A percentile compares a stretch with the other conserved stretches of the same genome.
phyloP scores from a whole-genome alignment of 2,888 invertebrate genomes.

The Hydrotaea cyrtoneurina region DNA sequence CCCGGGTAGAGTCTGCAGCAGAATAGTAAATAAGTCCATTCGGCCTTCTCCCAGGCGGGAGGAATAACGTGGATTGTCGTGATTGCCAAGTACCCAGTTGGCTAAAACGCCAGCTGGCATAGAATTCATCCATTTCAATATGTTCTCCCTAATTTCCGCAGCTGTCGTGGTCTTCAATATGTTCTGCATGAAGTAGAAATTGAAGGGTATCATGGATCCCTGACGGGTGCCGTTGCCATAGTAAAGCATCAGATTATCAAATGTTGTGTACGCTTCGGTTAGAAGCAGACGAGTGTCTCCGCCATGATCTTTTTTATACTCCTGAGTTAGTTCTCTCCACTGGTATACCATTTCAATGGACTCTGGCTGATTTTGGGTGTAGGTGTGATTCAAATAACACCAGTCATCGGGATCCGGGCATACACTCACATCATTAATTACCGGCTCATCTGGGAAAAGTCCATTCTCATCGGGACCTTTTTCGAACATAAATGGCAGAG shows the following conservation, averaged over 20 bases:
- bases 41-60: constrained; percentile 85
- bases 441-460: constrained; percentile 82
- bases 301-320: constrained; percentile 79
- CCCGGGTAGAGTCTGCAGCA: constrained; percentile 89
- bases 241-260: constrained; percentile 84
- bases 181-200: constrained; percentile 86
- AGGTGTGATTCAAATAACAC: constrained; percentile 66
- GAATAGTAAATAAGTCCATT: constrained; percentile 89
- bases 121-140: constrained; percentile 83
- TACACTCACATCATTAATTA: constrained; percentile 59
- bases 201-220: constrained; percentile 88
- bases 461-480: constrained; percentile 84
- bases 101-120: constrained; percentile 83
- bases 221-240: constrained; percentile 82
- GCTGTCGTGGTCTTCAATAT: constrained; percentile 76
- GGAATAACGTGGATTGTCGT: constrained; percentile 84
- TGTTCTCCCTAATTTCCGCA: constrained; percentile 82
- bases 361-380: constrained; percentile 79
- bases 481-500: constrained; percentile 80
- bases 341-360: constrained; percentile 85
- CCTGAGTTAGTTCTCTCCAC: constrained; percentile 84
- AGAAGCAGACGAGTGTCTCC: constrained; percentile 84
- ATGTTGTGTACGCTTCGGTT: constrained; percentile 86
- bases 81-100: constrained; percentile 91
- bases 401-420: constrained; percentile 66